These are phyloP conservation scores for Falco novaeseelandiae DNA, from an alignment of 2,797 vertebrate genomes.

Conservation along the genomic window DNA sequence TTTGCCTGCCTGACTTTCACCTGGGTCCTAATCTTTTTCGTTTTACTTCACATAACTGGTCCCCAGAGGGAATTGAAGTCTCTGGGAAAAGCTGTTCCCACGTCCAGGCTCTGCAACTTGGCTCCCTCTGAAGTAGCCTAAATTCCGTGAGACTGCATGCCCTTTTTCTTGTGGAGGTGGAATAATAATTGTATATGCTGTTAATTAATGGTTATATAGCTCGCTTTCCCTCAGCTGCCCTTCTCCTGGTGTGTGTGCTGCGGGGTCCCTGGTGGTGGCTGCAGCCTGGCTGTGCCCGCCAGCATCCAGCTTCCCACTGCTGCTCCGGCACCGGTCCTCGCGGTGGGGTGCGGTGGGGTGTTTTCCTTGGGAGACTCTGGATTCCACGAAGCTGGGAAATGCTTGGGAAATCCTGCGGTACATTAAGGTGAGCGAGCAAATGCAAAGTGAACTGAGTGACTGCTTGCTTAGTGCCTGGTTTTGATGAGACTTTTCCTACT, in stretches of 20 bases:
- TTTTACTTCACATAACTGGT: background rate
- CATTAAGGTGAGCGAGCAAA: background rate
- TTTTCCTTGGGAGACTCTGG: background rate
- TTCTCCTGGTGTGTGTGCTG: fast-evolving
- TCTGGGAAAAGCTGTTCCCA: background rate
- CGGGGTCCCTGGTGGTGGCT: background rate
- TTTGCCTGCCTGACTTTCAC: background rate
- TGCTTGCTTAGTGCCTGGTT: background rate
- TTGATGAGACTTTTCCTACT: background rate
- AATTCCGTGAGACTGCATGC: background rate
- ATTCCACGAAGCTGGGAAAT: background rate
- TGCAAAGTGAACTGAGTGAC: background rate
- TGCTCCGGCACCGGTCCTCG: fast-evolving
- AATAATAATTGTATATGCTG: background rate
- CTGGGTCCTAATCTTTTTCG: background rate
- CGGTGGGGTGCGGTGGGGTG: background rate
- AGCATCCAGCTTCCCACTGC: background rate
- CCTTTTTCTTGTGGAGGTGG: background rate
- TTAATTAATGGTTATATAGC: background rate
- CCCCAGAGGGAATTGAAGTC: background rate
- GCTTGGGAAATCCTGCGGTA: background rate
- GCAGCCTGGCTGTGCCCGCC: background rate
- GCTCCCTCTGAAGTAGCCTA: background rate
- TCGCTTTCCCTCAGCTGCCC: background rate
- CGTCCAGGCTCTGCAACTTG: background rate